Evolutionary conservation across 2,797 vertebrate genomes (phyloP), one percentile per base, ranked within the genome.

Genomic region (Tachyglossus aculeatus): DNA sequence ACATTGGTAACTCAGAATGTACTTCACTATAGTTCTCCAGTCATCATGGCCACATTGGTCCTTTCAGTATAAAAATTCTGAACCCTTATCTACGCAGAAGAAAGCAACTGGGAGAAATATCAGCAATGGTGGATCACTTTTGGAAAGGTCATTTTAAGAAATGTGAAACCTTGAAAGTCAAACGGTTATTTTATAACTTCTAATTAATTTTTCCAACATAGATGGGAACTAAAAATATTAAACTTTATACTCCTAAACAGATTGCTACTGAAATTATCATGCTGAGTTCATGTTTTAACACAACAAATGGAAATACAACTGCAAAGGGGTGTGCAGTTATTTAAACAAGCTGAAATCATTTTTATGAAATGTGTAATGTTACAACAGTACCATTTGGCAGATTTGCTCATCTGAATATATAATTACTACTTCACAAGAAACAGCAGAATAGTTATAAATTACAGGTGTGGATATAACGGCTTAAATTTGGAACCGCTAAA

Each of bases 391-490:
- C 65, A 47, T 73, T 79, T 76, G 61, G 62, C 44, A 67, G 66
- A 57, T 55, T 75, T 47, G 71, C 79, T 56, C 21, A 65, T 21
- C 18, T 48, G 43, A 54, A 80, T 5, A 15, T 14, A 73, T 57
- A 73, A 78, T 79, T 80, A 43, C 81, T 59, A 79, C 22, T 71
- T 59, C 69, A 61, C 81, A 86, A 85, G 61, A 75, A 36, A 36
- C 31, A 72, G 53, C 1, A 24, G 13, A 59, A 45, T 27, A 39
- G 72, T 48, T 40, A 75, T 5, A 54, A 77, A 74, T 78, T 33
- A 62, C 33, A 78, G 56, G 86, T 77, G 33, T 33, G 2, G 63
- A 9, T 32, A 2, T 58, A 87, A 81, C 21, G 60, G 41, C 36
- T 59, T 77, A 61, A 9, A 41, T 71, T 22, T 61, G 51, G 67